Evolutionary conservation across 92 coral and sea anemone species (phyloP).

Genomic region (Palythoa heliodiscus): DNA sequence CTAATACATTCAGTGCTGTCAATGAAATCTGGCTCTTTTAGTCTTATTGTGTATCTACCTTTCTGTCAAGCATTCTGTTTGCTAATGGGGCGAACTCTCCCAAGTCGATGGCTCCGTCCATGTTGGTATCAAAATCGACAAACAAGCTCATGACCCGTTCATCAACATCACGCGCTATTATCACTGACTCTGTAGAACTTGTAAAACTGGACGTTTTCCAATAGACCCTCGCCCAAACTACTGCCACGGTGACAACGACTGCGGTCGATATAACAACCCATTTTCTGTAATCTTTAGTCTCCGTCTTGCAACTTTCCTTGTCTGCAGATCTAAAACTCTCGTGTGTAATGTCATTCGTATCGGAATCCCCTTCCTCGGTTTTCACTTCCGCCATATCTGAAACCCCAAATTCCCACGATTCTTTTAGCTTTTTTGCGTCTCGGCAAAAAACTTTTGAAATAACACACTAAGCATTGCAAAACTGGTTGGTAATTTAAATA

Average conservation of each 20-base stretch:
- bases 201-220: conserved; percentile 7
- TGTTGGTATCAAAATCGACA: conserved; percentile 76
- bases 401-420: neutral
- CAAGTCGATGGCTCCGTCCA: conserved; percentile 78
- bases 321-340: neutral
- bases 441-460: neutral
- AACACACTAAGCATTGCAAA: neutral
- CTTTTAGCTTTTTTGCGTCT: neutral
- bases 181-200: neutral
- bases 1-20: neutral
- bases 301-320: neutral
- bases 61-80: conserved; percentile 64
- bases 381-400: conserved; percentile 18
- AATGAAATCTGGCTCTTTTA: neutral
- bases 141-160: conserved; percentile 70
- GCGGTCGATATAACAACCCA: neutral
- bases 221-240: neutral
- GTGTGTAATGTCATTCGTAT: neutral
- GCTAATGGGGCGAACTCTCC: conserved; percentile 83
- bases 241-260: neutral
- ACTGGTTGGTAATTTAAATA: neutral
- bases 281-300: neutral
- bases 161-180: conserved; percentile 46
- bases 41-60: conserved; percentile 38
- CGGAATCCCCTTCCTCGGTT: conserved; percentile 25